Percentiles rank a stretch among this genome's conserved stretches.
These are phyloP conservation scores for Brachionus koreanus DNA, from an alignment of 1,140 invertebrate species.

Conservation along the genomic window DNA sequence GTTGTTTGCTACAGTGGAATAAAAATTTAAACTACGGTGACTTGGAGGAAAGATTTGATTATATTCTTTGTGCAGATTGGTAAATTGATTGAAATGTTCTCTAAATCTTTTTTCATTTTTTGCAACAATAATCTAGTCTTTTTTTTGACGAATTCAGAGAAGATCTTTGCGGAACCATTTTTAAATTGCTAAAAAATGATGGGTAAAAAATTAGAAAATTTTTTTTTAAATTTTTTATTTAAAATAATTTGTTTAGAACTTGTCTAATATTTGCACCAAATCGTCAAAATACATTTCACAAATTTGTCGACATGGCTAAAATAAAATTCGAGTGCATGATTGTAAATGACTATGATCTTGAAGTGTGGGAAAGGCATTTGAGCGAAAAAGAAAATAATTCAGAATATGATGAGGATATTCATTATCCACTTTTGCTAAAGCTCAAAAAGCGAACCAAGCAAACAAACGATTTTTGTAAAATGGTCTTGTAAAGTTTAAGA, in stretches of 20 bases:
- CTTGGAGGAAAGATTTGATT: slow-evolving; percentile 62
- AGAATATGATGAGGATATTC: slow-evolving; percentile 37
- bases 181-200: slow-evolving; percentile 64
- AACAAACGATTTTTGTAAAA: slow-evolving; percentile 41
- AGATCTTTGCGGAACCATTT: slow-evolving; percentile 69
- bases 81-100: slow-evolving; percentile 42
- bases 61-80: slow-evolving; percentile 72
- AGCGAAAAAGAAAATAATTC: slow-evolving; percentile 47
- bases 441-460: slow-evolving; percentile 6
- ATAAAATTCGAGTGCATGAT: slow-evolving; percentile 47
- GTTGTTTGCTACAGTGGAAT: slow-evolving; percentile 51
- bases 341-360: slow-evolving; percentile 49
- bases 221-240: not conserved
- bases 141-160: slow-evolving; percentile 75
- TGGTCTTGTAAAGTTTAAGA: slow-evolving; percentile 19
- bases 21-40: slow-evolving; percentile 47
- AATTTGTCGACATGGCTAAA: slow-evolving; percentile 63
- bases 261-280: slow-evolving; percentile 70
- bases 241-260: not conserved
- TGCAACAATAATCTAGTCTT: slow-evolving; percentile 55
- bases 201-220: slow-evolving; percentile 46
- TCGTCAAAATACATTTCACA: slow-evolving; percentile 68
- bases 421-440: slow-evolving; percentile 36
- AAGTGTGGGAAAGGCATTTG: slow-evolving; percentile 49
- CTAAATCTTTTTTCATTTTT: not conserved